These are phyloP conservation scores for Catostylus mosaicus DNA, from an alignment of 30 jellyfish, hydroid and myxozoan species.

Conservation along the genomic window DNA sequence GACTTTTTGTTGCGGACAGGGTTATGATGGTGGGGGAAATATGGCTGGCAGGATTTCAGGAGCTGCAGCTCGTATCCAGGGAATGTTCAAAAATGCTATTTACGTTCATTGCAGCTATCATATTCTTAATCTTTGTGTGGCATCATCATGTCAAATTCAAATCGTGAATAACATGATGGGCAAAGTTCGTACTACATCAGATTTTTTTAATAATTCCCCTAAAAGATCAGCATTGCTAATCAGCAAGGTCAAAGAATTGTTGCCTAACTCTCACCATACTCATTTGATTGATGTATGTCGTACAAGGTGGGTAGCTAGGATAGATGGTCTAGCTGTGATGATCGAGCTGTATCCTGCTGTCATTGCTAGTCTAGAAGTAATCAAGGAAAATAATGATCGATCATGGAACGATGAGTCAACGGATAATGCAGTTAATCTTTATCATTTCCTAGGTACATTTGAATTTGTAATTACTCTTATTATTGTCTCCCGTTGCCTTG, in stretches of 20 bases:
- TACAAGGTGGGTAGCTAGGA: conserved; percentile 24
- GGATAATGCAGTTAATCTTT: conserved; percentile 1
- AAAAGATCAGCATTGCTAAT: neutral
- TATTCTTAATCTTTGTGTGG: conserved; percentile 52
- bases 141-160: conserved; percentile 32
- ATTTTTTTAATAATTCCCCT: conserved; percentile 3
- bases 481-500: conserved; percentile 32
- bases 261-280: conserved; percentile 1
- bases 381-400: conserved; percentile 14
- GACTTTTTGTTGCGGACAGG: conserved; percentile 50
- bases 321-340: conserved; percentile 21
- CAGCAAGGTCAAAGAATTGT: neutral
- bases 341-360: conserved; percentile 3
- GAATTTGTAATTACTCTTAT: conserved; percentile 14
- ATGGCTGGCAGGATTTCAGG: conserved; percentile 51
- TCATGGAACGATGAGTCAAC: conserved; percentile 19
- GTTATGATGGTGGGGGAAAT: conserved; percentile 67
- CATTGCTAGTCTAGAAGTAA: conserved; percentile 16
- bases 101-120: conserved; percentile 60
- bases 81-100: conserved; percentile 2
- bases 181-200: conserved; percentile 29
- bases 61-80: conserved; percentile 29
- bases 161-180: conserved; percentile 12
- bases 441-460: neutral
- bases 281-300: conserved; percentile 22